Evolutionary conservation across 2,113 vertebrate genomes (phyloP), one percentile per base, ranked within the genome.

Genomic region (Siniperca knerii): DNA sequence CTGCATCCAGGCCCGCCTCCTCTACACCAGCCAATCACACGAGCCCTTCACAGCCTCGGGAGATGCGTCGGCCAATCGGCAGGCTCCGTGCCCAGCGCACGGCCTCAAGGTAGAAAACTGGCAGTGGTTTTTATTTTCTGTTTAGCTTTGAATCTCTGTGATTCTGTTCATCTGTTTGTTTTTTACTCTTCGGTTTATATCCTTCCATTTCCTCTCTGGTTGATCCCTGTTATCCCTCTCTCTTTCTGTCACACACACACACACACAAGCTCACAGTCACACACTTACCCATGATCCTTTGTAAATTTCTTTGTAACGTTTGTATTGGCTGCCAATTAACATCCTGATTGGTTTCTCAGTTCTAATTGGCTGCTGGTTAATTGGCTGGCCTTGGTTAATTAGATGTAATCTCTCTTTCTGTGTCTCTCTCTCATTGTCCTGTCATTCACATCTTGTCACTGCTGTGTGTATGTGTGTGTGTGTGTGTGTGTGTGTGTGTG

Each of bases 1-100:
- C 88, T 96, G 96, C 96, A 96, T 99, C 96, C 98, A 98, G 97
- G 95, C 97, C 21, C 97, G 97, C 95, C 96, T 98, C 90, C 95
- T 99, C 93, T 82, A 83, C 61, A 93, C 96, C 93, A 93, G 95
- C 95, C 96, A 97, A 95, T 96, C 96, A 86, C 81, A 87, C 0
- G 55, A 89, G 75, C 54, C 67, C 57, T 65, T 89, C 6, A 0
- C 55, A 0, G 72, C 80, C 29, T n/a, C 52, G 0, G 52, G 68
- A 21, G 76, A 91, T 12, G 20, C 44, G 3, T 29, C 86, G 10
- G 76, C 90, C 82, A 84, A 83, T 83, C 69, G 20, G 62, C 72
- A 67, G 76, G 21, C 72, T 15, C 25, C 66, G 8, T 69, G 95
- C 74, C 21, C 81, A 8, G 25, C 46, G 4, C 86, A 94, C 16